Evolutionary conservation across 2,888 invertebrate genomes (phyloP), one percentile per base, ranked within the genome.

Genomic region (Ischnus inquisitorius): DNA sequence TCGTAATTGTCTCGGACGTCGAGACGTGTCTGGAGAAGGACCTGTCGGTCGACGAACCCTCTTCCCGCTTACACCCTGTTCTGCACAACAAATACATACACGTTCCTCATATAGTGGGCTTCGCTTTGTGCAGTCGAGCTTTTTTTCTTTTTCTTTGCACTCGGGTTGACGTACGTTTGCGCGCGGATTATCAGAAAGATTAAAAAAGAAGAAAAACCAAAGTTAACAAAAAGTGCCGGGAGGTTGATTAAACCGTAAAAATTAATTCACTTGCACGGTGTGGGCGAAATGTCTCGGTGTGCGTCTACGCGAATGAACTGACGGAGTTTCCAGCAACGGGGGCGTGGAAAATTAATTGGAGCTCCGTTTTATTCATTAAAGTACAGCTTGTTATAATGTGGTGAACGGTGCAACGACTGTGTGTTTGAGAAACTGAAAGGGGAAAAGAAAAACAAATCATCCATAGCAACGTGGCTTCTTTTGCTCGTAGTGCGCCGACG

Each of bases 351-450:
- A n/a, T 64, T 48, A 48, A 48, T 51, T 22, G 10, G 1, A 34
- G 48, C n/a, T 51, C 68, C 68, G 68, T 74, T 76, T 76, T 68
- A 64, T 64, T 57, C 41, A 74, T 80, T 64, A 74, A 72, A 67
- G 60, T 51, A 25, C 48, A 12, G 51, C 28, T 41, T 60, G 14
- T 19, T 62, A 77, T 43, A 69, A 8, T 22, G 51, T 39, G 60
- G 71, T 79, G 76, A 72, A 60, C 54, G n/a, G 82, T 83, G 84
- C 64, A 41, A 51, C 60, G 51, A 82, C 65, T 79, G 84, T 71
- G 84, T 62, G n/a, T 69, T 62, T 60, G 43, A 75, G 62, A 62
- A 71, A 65, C 34, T 43, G 41, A n/a, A 43, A 14, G 46, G 16
- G 16, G 14, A 62, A 57, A 69, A 34, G 57, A 39, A 65, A 60